Evolutionary conservation across 2,797 vertebrate genomes (phyloP), one percentile per base, ranked within the genome.

Genomic region (Adrianichthys oophorus): DNA sequence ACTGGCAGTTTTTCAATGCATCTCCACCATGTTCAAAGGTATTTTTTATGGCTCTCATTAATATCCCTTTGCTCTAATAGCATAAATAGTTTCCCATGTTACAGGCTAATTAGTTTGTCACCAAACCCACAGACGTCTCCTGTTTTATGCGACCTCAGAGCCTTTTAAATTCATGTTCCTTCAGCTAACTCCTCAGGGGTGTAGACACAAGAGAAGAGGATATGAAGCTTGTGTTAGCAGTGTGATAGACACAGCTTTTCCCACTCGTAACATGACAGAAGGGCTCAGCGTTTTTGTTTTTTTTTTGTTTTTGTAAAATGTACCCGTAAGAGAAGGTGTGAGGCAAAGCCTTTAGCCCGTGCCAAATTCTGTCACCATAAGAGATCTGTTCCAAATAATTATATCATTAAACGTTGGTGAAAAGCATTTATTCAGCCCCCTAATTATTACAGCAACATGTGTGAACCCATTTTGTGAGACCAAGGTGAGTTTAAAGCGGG

Each of bases 391-490:
- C 72, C 7, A 77, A 73, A 66, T 65, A 76, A 76, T 80, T 68
- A 79, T 74, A 62, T 78, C 70, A 80, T 86, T 88, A 83, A 70
- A 80, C 56, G 68, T 75, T 40, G 81, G 83, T 84, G 84, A 84
- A 75, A 76, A 74, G 68, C 52, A 70, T 74, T 78, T 76, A 72
- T 78, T 72, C 72, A 55, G 19, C 65, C 65, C 52, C 48, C 49
- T 46, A 79, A 74, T 80, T 79, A 79, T 85, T 76, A 70, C 65
- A 59, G 68, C 72, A 74, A 48, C 76, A 66, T 82, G 74, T 76
- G 70, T 65, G 62, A 69, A 70, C 19, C 17, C 49, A 65, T 40
- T 60, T 57, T 53, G 44, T 46, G 48, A 17, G 41, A 59, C 42
- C 55, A 51, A 49, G 49, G 44, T 15, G 19, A 19, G 46, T 58